A percentile compares a stretch with the other conserved stretches of the same genome.
Evolutionary conservation across 2,797 vertebrate species (phyloP).

Genomic region (Anabas testudineus): DNA sequence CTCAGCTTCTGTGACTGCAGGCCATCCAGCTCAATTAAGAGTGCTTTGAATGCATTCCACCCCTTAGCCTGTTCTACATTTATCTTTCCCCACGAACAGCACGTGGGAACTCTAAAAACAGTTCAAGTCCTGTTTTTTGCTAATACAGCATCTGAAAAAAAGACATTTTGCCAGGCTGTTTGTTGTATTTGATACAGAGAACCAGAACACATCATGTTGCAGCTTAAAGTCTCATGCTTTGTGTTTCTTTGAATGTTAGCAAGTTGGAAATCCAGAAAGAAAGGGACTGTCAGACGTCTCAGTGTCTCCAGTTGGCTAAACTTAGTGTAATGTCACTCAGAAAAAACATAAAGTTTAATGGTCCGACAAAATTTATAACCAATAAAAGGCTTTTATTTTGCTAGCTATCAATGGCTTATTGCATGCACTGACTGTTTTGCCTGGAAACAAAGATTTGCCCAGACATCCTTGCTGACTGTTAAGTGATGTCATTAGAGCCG

Average conservation of each 20-base stretch:
- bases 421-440: slow-evolving; percentile 65
- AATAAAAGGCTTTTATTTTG: slow-evolving; percentile 78
- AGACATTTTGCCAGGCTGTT: slow-evolving; percentile 19
- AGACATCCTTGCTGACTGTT: slow-evolving; percentile 66
- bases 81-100: slow-evolving; percentile 64
- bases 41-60: slow-evolving; percentile 74
- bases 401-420: slow-evolving; percentile 63
- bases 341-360: slow-evolving; percentile 74
- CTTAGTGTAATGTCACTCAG: slow-evolving; percentile 57
- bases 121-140: slow-evolving; percentile 39
- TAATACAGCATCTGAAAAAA: slow-evolving; percentile 20
- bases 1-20: slow-evolving; percentile 71
- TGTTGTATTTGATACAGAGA: slow-evolving; percentile 27
- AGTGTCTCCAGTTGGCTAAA: slow-evolving; percentile 36
- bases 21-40: slow-evolving; percentile 78
- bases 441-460: slow-evolving; percentile 67
- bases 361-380: slow-evolving; percentile 69
- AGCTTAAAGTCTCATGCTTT: slow-evolving; percentile 8
- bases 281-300: slow-evolving; percentile 31
- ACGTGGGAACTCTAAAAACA: slow-evolving; percentile 71
- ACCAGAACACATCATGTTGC: slow-evolving; percentile 11
- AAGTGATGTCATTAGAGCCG: slow-evolving; percentile 68
- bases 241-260: slow-evolving; percentile 35
- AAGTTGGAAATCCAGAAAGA: slow-evolving; percentile 35
- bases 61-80: slow-evolving; percentile 62